Evolutionary conservation across 2,888 invertebrate genomes (phyloP).

Genomic region (Chymomyza caudatula): DNA sequence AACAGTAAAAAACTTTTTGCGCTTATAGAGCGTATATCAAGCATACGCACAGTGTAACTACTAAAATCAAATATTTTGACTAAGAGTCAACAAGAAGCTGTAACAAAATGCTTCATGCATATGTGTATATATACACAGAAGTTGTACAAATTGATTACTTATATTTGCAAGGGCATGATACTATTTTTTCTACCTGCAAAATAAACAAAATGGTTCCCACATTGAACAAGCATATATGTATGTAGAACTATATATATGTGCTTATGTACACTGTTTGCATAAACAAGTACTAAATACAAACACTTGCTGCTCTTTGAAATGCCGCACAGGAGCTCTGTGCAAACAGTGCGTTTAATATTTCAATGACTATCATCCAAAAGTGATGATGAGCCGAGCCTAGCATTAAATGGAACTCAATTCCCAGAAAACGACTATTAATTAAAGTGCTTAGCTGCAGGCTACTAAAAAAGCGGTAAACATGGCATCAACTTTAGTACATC

Average conservation of each 20-base stretch:
- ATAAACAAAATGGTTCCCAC: not conserved
- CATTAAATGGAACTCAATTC: slow-evolving; percentile 1
- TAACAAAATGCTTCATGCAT: not conserved
- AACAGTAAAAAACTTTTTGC: not conserved
- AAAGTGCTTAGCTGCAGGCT: slow-evolving; percentile 14
- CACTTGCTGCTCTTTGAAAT: not conserved
- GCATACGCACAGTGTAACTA: not conserved
- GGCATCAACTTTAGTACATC: not conserved
- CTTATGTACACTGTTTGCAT: not conserved
- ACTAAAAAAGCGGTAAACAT: not conserved
- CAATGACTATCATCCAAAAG: slow-evolving; percentile 1
- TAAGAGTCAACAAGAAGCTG: not conserved
- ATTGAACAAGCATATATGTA: not conserved
- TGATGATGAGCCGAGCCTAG: not conserved
- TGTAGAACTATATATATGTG: not conserved
- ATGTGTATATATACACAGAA: not conserved
- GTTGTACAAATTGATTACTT: not conserved
- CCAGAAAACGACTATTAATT: slow-evolving; percentile 17
- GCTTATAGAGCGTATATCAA: not conserved
- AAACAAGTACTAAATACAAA: not conserved
- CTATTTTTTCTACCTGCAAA: slow-evolving; percentile 6
- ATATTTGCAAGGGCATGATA: not conserved
- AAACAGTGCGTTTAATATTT: slow-evolving; percentile 1
- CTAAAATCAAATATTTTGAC: not conserved
- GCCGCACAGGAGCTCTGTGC: not conserved